Evolutionary conservation across 2,888 invertebrate genomes (phyloP).

Genomic region (Strigamia crassipes): DNA sequence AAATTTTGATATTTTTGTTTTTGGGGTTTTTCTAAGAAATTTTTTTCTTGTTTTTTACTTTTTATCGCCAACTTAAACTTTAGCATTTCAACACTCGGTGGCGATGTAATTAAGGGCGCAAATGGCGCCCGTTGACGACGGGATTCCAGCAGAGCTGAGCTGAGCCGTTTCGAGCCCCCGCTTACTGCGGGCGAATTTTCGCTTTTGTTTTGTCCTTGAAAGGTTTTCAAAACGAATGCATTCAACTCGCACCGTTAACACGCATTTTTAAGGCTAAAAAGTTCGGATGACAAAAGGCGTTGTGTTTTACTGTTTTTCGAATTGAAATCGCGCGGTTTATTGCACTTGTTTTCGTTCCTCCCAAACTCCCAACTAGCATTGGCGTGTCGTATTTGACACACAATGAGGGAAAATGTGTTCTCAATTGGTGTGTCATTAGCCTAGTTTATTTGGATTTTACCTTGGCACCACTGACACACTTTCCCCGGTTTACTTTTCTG

Average conservation of each 20-base stretch:
- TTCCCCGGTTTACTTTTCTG: slow-evolving; percentile 2
- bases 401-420: slow-evolving; percentile 23
- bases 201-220: slow-evolving; percentile 19
- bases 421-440: slow-evolving; percentile 31
- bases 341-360: neutral
- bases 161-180: neutral
- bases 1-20: too few relatives aligned
- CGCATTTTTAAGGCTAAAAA: neutral
- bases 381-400: slow-evolving; percentile 10
- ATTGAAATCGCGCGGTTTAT: neutral
- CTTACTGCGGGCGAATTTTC: neutral
- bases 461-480: slow-evolving; percentile 30
- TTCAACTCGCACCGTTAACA: neutral
- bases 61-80: neutral
- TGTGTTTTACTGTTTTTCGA: neutral
- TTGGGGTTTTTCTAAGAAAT: too few relatives aligned
- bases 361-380: neutral
- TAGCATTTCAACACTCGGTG: neutral
- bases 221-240: neutral
- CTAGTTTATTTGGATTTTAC: slow-evolving; percentile 25
- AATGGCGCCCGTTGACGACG: neutral
- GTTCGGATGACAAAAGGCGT: neutral
- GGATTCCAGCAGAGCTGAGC: neutral
- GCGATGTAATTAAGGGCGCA: neutral
- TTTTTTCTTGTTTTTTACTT: too few relatives aligned